These are phyloP conservation scores for Psittacus erithacus DNA, from an alignment of 2,113 vertebrate genomes.

Conservation along the genomic window DNA sequence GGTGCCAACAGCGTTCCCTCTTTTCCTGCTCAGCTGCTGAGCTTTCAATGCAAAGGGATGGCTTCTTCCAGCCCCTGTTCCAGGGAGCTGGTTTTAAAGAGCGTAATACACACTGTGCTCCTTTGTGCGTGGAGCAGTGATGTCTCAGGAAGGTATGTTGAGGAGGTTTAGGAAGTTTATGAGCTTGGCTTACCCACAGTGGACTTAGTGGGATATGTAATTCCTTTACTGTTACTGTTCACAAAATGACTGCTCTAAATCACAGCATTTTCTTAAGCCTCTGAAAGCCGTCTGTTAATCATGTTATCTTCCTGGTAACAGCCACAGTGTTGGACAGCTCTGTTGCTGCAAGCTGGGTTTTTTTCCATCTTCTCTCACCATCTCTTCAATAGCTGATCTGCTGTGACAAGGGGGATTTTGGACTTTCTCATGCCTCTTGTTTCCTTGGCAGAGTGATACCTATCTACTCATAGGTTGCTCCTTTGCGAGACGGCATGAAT, in stretches of 20 bases:
- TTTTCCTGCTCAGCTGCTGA: neutral
- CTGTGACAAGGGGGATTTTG: neutral
- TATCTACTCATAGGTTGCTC: neutral
- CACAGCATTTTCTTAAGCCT: neutral
- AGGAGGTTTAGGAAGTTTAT: neutral
- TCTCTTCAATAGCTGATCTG: neutral
- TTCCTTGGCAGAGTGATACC: neutral
- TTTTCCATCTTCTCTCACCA: neutral
- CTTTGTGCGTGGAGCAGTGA: neutral
- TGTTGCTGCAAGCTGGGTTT: neutral
- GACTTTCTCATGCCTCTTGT: neutral
- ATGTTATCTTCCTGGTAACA: neutral
- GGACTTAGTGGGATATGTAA: neutral
- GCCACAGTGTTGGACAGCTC: neutral
- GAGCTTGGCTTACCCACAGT: neutral
- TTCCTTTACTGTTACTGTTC: neutral
- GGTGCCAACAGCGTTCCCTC: neutral
- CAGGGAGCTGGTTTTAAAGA: neutral
- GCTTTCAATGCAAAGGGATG: neutral
- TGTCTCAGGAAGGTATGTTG: fast-evolving
- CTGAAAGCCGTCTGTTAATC: neutral
- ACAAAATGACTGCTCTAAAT: neutral
- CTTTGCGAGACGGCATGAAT: neutral
- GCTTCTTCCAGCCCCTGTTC: neutral
- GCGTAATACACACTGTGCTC: fast-evolving